Percentiles rank a stretch among this genome's conserved stretches.
phyloP scores from a whole-genome alignment of 1,140 invertebrate species.

The Drosophila ironensis region DNA sequence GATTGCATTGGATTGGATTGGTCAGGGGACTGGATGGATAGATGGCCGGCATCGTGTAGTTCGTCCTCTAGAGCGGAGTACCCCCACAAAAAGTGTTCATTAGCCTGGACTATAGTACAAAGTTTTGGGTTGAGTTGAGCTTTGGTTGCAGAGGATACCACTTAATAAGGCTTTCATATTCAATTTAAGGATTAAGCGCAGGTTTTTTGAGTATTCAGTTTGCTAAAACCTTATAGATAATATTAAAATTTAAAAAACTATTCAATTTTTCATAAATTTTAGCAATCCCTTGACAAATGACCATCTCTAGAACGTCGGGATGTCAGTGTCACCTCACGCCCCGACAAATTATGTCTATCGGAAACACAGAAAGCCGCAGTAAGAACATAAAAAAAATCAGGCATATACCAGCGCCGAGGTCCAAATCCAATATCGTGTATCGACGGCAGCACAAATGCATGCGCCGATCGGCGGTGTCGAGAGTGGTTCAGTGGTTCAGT shows the following conservation, averaged over 20 bases:
- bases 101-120: neutral
- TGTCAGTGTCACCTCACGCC: slow-evolving; percentile 46
- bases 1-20: no score
- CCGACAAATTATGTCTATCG: slow-evolving; percentile 53
- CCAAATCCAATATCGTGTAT: slow-evolving; percentile 28
- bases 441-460: slow-evolving; percentile 35
- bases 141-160: no score
- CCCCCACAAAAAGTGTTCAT: neutral
- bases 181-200: no score
- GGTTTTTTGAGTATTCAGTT: no score
- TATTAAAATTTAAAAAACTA: no score
- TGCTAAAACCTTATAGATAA: no score
- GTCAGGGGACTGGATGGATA: no score
- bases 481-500: slow-evolving; percentile 26
- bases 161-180: no score
- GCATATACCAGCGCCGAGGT: neutral
- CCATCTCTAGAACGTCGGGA: slow-evolving; percentile 8
- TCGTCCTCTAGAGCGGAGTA: slow-evolving; percentile 9
- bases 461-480: slow-evolving; percentile 5
- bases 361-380: slow-evolving; percentile 38
- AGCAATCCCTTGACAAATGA: neutral
- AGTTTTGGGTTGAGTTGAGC: neutral
- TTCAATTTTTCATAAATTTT: no score
- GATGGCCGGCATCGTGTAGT: no score
- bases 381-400: neutral